These are phyloP conservation scores for Pemphigus obesinymphae DNA, from an alignment of 1,140 invertebrate genomes.

Conservation along the genomic window DNA sequence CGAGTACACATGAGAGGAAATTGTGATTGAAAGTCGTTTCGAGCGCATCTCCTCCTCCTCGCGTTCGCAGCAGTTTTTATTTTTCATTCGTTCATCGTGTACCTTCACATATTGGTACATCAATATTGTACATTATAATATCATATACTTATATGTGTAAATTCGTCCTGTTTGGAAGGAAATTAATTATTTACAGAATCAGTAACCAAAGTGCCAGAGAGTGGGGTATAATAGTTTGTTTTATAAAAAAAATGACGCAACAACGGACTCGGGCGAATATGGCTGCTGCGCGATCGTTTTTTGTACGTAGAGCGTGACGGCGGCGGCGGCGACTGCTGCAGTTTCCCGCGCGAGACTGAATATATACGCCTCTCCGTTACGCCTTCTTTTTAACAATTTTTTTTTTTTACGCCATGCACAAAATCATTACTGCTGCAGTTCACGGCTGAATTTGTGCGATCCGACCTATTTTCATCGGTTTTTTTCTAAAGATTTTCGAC, in stretches of 20 bases:
- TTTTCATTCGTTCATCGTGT: not conserved
- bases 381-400: conserved; percentile 5
- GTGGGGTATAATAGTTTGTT: too few relatives aligned
- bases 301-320: not conserved
- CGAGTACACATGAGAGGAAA: too few relatives aligned
- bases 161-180: not conserved
- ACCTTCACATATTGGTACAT: too few relatives aligned
- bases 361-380: conserved; percentile 27
- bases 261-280: too few relatives aligned
- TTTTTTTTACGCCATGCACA: not conserved
- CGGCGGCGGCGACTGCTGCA: not conserved
- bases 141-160: too few relatives aligned
- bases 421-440: too few relatives aligned
- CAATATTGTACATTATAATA: too few relatives aligned
- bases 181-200: not conserved
- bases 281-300: not conserved
- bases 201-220: too few relatives aligned
- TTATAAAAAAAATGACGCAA: too few relatives aligned
- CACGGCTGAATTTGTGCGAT: too few relatives aligned
- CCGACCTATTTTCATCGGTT: conserved; percentile 20
- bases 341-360: not conserved
- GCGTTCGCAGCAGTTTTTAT: not conserved
- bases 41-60: not conserved
- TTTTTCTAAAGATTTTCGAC: not conserved
- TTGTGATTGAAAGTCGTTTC: not conserved